Evolutionary conservation across 2,113 vertebrate genomes (phyloP).

Genomic region (Salvator merianae): DNA sequence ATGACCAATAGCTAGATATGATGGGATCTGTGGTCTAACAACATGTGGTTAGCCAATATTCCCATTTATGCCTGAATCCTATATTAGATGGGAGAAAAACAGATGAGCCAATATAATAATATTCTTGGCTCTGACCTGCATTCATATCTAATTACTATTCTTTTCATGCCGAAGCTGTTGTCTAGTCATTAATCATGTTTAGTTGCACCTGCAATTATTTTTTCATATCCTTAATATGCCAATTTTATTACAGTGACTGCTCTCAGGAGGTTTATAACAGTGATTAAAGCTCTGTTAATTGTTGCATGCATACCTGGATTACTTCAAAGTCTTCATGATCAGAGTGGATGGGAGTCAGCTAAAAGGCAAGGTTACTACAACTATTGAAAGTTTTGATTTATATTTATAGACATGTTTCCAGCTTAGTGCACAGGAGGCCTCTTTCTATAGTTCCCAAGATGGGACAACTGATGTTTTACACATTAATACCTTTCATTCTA

Average conservation of each 20-base stretch:
- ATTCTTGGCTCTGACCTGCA: conserved; percentile 48
- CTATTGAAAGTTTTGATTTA: conserved; percentile 24
- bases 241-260: conserved; percentile 66
- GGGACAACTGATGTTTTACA: neutral
- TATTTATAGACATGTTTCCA: conserved; percentile 45
- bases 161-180: conserved; percentile 56
- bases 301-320: conserved; percentile 54
- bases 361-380: conserved; percentile 51
- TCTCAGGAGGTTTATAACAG: conserved; percentile 66
- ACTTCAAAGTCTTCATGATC: conserved; percentile 67
- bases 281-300: conserved; percentile 70
- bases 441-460: neutral
- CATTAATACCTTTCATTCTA: neutral
- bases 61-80: neutral
- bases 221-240: conserved; percentile 68
- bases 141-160: conserved; percentile 68
- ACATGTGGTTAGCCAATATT: neutral
- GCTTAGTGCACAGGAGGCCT: neutral
- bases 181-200: conserved; percentile 75
- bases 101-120: conserved; percentile 35
- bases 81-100: conserved; percentile 5
- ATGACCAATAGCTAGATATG: neutral
- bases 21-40: neutral
- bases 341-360: conserved; percentile 28
- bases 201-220: conserved; percentile 73